phyloP scores from a whole-genome alignment of 2,113 vertebrate genomes.

The Mirza zaza region DNA sequence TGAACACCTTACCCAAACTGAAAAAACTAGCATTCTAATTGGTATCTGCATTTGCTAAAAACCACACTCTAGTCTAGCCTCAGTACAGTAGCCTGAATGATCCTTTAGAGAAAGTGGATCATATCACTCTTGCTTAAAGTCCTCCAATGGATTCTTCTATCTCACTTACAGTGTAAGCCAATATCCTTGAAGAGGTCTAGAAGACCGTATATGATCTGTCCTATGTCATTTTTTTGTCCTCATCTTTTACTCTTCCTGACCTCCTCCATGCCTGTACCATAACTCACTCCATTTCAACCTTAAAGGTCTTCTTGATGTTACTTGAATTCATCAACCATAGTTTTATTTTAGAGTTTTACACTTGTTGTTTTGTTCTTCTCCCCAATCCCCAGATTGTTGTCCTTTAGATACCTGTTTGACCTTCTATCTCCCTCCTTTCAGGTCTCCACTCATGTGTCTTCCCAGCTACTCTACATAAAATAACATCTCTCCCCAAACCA shows the following conservation, averaged over 20 bases:
- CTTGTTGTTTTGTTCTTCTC: background rate
- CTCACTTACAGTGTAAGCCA: background rate
- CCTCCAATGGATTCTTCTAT: background rate
- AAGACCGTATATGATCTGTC: background rate
- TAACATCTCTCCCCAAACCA: background rate
- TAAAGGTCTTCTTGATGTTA: background rate
- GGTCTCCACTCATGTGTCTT: background rate
- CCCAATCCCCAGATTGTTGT: background rate
- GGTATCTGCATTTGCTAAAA: background rate
- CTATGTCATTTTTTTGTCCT: background rate
- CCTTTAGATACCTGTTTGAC: background rate
- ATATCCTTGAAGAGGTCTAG: background rate
- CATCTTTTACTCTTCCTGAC: background rate
- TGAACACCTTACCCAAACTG: background rate
- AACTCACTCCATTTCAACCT: background rate
- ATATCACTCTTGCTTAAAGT: background rate
- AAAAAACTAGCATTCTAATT: background rate
- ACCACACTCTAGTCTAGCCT: background rate
- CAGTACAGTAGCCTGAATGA: background rate
- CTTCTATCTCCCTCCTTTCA: background rate
- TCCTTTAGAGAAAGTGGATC: background rate
- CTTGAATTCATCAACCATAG: background rate
- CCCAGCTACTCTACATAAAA: background rate
- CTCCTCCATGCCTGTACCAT: fast-evolving
- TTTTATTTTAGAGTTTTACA: background rate